Base-by-base conservation (phyloP, 2,113 vertebrate species). In the Callipepla californica region DNA sequence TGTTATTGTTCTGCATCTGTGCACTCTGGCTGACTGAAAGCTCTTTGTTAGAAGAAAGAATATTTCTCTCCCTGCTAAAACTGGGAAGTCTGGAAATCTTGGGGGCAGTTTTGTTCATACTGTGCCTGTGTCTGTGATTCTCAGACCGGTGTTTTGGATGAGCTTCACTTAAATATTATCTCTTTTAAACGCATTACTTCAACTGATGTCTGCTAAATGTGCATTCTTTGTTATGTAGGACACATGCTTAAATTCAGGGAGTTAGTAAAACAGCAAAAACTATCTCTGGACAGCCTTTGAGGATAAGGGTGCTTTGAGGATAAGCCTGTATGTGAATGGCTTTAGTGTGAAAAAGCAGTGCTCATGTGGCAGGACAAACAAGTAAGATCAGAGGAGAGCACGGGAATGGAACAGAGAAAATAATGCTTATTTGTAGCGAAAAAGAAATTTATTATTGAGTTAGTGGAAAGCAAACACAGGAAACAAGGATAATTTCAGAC, bases 1-100 rank as follows among this genome's bases (percentile, higher is more conserved):
- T 81, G 77, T 45, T 86, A 69, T 69, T 94, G 88, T 92, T 93
- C 79, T 84, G 62, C 85, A 69, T 94, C 73, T 93, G 85, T 61
- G 69, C 22, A 6, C 70, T 70, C 6, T 0, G 67, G 62, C 74
- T 58, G 89, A 62, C 59, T 80, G 78, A 70, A 76, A 80, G 61
- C 40, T 40, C 82, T 88, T 42, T 75, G 66, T 79, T 86, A 78
- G 70, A 94, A 86, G 36, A 75, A 61, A 68, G 58, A 86, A 7
- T 34, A 83, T 80, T 88, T 90, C 61, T 68, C 12, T 78, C 51
- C 26, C 69, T 28, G 53, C 18, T 62, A 38, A 59, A 86, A 51
- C 32, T 20, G 55, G 61, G 44, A 95, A 91, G 61, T 34, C 73
- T 68, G 61, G 57, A 85, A 88, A 75, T 68, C 85, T 62, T 53